These are phyloP conservation scores for Daphoenositta chrysoptera DNA, from an alignment of 2,113 vertebrate genomes.

Conservation along the genomic window DNA sequence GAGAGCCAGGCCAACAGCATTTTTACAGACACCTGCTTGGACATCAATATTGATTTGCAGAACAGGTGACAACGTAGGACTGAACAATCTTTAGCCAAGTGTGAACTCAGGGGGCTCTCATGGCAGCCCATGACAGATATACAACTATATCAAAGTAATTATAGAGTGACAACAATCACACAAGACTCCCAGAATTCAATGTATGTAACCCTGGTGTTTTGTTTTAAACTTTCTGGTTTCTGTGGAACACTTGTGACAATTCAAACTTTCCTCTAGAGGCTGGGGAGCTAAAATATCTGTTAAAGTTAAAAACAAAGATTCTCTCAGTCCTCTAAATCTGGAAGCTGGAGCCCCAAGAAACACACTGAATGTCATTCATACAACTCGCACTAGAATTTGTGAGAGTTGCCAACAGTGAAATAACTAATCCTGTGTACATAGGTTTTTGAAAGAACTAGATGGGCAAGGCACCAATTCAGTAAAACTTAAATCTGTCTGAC, in stretches of 20 bases:
- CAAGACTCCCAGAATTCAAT: neutral
- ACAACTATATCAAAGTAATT: neutral
- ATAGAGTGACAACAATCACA: rapidly evolving
- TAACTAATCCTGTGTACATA: slow-evolving; percentile 33
- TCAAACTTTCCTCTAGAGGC: neutral
- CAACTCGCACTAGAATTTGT: neutral
- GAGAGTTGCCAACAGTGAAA: slow-evolving; percentile 28
- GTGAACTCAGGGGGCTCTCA: neutral
- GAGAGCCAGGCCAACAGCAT: neutral
- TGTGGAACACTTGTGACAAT: neutral
- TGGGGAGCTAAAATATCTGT: neutral
- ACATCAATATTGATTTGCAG: neutral
- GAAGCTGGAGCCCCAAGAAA: neutral
- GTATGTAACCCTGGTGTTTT: neutral
- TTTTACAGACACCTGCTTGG: neutral
- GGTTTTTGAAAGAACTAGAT: neutral
- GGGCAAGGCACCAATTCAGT: neutral
- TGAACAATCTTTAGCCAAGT: neutral
- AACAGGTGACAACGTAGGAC: neutral
- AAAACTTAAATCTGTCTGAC: neutral
- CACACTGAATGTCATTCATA: slow-evolving; percentile 46
- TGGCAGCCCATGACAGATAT: neutral
- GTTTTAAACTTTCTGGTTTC: neutral
- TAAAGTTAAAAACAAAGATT: slow-evolving; percentile 34
- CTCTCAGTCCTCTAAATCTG: slow-evolving; percentile 19